phyloP scores from a whole-genome alignment of 1,140 invertebrate species.

The Asobara japonica region DNA sequence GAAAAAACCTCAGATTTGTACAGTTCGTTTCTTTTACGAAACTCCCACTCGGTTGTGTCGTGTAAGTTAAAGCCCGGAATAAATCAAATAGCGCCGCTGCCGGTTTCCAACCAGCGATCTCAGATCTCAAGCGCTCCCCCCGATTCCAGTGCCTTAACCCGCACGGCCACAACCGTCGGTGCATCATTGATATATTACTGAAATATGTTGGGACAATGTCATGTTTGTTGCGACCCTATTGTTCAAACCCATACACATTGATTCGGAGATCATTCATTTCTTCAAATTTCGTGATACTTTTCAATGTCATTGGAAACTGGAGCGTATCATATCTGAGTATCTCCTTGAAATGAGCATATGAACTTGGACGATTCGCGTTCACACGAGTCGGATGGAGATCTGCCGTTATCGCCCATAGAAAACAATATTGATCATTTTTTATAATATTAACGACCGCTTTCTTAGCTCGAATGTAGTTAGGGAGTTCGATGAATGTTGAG shows the following conservation, averaged over 20 bases:
- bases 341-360: background rate
- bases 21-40: too few relatives aligned
- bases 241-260: background rate
- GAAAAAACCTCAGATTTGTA: too few relatives aligned
- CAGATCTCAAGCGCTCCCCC: too few relatives aligned
- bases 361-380: background rate
- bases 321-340: conserved; percentile 30
- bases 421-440: conserved; percentile 16
- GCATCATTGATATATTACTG: background rate
- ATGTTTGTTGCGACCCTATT: conserved; percentile 6
- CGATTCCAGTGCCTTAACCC: too few relatives aligned
- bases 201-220: background rate
- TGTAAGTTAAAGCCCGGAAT: too few relatives aligned
- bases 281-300: conserved; percentile 34
- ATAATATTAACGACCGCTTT: conserved; percentile 34
- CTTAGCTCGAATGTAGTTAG: conserved; percentile 34
- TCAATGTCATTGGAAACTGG: conserved; percentile 33
- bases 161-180: too few relatives aligned
- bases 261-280: conserved; percentile 31
- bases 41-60: too few relatives aligned
- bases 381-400: conserved; percentile 10
- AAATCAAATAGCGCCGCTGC: too few relatives aligned
- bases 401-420: conserved; percentile 14
- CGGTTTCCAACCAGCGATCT: too few relatives aligned
- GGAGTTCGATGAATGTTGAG: conserved; percentile 33